A percentile compares a stretch with the other conserved stretches of the same genome.
Conservation (phyloP, 2,113 vertebrate species). For the Seriola aureovittata region DNA sequence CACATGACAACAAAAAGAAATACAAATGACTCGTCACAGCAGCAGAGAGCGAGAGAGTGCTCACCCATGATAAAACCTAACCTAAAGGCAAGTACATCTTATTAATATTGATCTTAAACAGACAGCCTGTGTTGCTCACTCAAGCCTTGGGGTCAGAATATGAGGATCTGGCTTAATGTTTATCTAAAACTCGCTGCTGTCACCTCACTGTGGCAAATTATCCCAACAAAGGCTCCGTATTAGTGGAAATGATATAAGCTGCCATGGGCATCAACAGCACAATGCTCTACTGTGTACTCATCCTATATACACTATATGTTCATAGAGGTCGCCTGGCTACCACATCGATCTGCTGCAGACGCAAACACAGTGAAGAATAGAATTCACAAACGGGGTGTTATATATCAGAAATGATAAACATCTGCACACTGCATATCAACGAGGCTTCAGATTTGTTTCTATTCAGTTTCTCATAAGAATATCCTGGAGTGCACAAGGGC, state of each 20-base stretch:
- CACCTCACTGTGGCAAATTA: conserved; percentile 16
- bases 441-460: conserved; percentile 11
- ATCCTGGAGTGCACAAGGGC: not conserved
- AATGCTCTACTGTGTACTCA: not conserved
- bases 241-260: conserved; percentile 9
- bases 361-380: conserved; percentile 20
- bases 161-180: not conserved
- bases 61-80: not conserved
- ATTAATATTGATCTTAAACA: conserved; percentile 3
- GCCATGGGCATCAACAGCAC: conserved; percentile 22
- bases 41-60: not conserved
- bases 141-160: conserved; percentile 12
- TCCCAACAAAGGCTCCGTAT: conserved; percentile 18
- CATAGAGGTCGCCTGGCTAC: not conserved
- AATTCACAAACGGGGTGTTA: not conserved
- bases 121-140: not conserved
- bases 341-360: conserved; percentile 22
- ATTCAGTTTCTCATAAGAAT: not conserved
- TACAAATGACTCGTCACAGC: not conserved
- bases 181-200: not conserved
- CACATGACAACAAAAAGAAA: not conserved
- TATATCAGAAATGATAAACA: not conserved
- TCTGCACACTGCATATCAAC: not conserved
- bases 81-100: not conserved
- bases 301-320: conserved; percentile 10